Evolutionary conservation across 2,113 vertebrate species (phyloP), one percentile per base, ranked within the genome.

Genomic region (Sapajus apella): DNA sequence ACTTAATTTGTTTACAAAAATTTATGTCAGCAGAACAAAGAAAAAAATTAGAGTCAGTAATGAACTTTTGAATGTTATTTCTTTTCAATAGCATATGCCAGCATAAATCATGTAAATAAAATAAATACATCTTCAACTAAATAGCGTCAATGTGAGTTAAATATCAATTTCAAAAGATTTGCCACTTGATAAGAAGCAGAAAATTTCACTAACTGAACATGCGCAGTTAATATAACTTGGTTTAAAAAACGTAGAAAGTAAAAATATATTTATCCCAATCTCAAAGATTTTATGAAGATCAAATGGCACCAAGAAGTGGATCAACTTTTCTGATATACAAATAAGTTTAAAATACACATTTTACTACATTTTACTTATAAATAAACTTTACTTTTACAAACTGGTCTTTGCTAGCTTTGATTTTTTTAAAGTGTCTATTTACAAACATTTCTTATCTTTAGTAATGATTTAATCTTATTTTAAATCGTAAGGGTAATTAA

Each of bases 231-330:
- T 64, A 94, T 91, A 95, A 94, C 83, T 70, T 91, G 35, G 87
- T 55, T 95, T 87, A 83, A 97, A 30, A 98, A 98, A 96, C 94
- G 13, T 45, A 94, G 64, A 89, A 92, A 92, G 76, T 89, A 91
- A 79, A 97, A 83, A 91, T 86, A 56, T 72, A 68, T 83, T 76
- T 91, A 88, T 73, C n/a, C 30, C 32, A 80, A 40, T 95, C 88
- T 95, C 90, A 86, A 96, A 91, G 21, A 45, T 94, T 87, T 83
- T 70, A 64, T 58, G 25, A 84, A 94, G n/a, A 72, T 37, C 45
- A 79, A 85, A 86, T 90, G 61, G n/a, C 43, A 85, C 17, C 13
- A 75, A 90, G 45, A 90, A 17, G 10, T 73, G 55, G 32, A 72
- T 45, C 30, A 18, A 91, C 93, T 92, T 97, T 68, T 96, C 84